Conservation (phyloP, 92 coral and sea anemone genomes). For the Phenganax marumi region DNA sequence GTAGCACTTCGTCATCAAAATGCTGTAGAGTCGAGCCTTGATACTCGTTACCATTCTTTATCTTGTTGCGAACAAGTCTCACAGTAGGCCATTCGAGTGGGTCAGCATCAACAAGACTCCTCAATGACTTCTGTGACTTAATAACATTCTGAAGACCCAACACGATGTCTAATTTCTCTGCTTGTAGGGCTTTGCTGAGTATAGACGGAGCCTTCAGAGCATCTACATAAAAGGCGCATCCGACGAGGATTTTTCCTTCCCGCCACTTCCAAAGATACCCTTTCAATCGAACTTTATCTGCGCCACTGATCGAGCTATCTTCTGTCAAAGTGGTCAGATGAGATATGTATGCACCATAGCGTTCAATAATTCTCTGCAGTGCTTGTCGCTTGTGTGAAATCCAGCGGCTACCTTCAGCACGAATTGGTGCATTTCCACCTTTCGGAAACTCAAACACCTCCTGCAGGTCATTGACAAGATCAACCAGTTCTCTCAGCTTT, state of each 20-base stretch:
- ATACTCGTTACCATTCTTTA: slow-evolving; percentile 24
- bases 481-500: slow-evolving; percentile 23
- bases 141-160: slow-evolving; percentile 23
- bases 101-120: slow-evolving; percentile 22
- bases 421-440: slow-evolving; percentile 24
- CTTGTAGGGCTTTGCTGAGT: slow-evolving; percentile 34
- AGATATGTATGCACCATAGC: slow-evolving; percentile 25
- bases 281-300: slow-evolving; percentile 30
- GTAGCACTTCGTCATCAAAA: not conserved
- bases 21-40: slow-evolving; percentile 21
- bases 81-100: slow-evolving; percentile 40
- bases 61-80: slow-evolving; percentile 27
- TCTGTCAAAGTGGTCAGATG: slow-evolving; percentile 21
- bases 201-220: slow-evolving; percentile 22
- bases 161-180: slow-evolving; percentile 29
- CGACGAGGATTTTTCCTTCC: slow-evolving; percentile 15
- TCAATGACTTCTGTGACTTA: slow-evolving; percentile 28
- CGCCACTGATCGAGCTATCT: slow-evolving; percentile 11
- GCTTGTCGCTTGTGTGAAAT: slow-evolving; percentile 36
- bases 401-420: slow-evolving; percentile 37
- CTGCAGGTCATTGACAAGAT: slow-evolving; percentile 35
- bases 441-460: slow-evolving; percentile 34
- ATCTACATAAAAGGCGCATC: slow-evolving; percentile 30
- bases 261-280: slow-evolving; percentile 17
- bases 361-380: slow-evolving; percentile 30